Base-by-base conservation (phyloP, 2,113 vertebrate species). In the Campylorhamphus procurvoides region DNA sequence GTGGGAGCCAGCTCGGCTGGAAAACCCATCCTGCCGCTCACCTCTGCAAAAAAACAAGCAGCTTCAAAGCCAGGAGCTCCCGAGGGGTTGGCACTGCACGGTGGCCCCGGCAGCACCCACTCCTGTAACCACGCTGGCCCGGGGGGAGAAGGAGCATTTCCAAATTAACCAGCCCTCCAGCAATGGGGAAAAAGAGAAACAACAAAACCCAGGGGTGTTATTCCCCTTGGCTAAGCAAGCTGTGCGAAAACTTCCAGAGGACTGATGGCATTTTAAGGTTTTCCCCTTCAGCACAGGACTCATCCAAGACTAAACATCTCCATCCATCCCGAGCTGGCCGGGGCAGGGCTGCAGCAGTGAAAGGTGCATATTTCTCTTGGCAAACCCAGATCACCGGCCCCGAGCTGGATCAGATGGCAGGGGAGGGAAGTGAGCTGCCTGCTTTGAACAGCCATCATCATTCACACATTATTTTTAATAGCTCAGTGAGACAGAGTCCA, bases 291-390 rank as follows among this genome's bases (percentile, higher is more conserved):
- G 94, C 88, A 44, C 76, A 81, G 87, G 29, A 74, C 87, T 96
- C 92, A 89, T 94, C 84, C 75, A 96, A 96, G 95, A 97, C 96
- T 96, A 96, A 97, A 96, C 96, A 97, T 94, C 95, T 96, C 77
- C 93, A 90, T 95, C 88, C 77, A 27, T 8, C 23, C 78, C 16
- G 10, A 29, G 91, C 58, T 0, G 37, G 90, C 73, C 3, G 3
- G 94, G 89, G 94, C 89, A 47, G 40, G 71, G 83, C 90, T 2
- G 3, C 4, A 2, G 94, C 95, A 84, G 55, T 0, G 13, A 94
- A 96, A 96, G 96, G 96, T 97, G 90, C 46, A 44, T 93, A 91
- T 96, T 95, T 94, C 95, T 96, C 85, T 96, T 96, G 95, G 95
- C 95, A 96, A 88, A 80, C 2, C 2, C 1, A 0, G 14, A 89